phyloP scores from a whole-genome alignment of 1,140 invertebrate genomes.

The Potamilus streckersoni region DNA sequence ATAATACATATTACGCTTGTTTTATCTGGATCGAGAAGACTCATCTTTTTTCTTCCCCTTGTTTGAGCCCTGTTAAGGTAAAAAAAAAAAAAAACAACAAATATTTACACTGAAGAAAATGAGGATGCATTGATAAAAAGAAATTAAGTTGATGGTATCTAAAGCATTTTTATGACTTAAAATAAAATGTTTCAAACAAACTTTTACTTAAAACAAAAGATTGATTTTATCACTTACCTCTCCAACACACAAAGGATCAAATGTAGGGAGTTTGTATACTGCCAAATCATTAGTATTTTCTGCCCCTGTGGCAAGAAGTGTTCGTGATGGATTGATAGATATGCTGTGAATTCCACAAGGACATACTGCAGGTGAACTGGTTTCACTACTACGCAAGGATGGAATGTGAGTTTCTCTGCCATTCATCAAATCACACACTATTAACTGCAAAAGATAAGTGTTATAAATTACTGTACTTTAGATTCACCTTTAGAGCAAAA shows the following conservation, averaged over 20 bases:
- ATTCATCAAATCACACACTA: slow-evolving; percentile 85
- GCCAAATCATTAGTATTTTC: slow-evolving; percentile 93
- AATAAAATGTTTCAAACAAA: neutral
- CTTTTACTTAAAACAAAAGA: neutral
- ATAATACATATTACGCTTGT: no score
- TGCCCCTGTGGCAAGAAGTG: slow-evolving; percentile 91
- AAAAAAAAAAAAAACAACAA: no score
- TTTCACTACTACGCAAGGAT: slow-evolving; percentile 69
- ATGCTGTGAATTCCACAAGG: slow-evolving; percentile 90
- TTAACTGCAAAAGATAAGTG: slow-evolving; percentile 72
- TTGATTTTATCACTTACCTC: slow-evolving; percentile 71
- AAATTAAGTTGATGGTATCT: neutral
- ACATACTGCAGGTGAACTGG: slow-evolving; percentile 60
- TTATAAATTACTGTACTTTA: neutral
- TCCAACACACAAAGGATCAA: slow-evolving; percentile 95
- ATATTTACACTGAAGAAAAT: no score
- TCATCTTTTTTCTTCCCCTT: no score
- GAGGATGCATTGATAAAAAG: no score
- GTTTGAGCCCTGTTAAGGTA: no score
- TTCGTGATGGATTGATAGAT: slow-evolving; percentile 92
- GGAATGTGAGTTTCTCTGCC: slow-evolving; percentile 87
- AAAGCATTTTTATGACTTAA: neutral
- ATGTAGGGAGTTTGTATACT: slow-evolving; percentile 90
- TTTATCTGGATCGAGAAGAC: no score
- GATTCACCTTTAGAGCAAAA: neutral